Evolutionary conservation across 2,113 vertebrate genomes (phyloP), one percentile per base, ranked within the genome.

Genomic region (Kryptolebias marmoratus): DNA sequence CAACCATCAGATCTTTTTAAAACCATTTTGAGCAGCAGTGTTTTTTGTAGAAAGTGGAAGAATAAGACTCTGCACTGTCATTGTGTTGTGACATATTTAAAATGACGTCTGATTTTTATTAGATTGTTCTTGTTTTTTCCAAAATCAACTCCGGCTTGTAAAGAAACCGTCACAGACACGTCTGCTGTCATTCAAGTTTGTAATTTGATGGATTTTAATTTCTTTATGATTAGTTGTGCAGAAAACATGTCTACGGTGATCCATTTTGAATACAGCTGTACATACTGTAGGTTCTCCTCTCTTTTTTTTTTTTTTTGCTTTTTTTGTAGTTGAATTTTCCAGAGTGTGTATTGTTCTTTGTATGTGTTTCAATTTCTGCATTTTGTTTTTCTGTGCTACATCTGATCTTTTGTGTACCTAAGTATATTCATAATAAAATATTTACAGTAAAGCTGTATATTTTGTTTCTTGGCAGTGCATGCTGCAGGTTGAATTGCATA

Each of bases 401-500:
- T 81, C 74, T 87, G 70, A 79, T 73, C 73, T 83, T 63, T 79
- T 83, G 76, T 89, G 80, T 86, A 71, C 83, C 82, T 90, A 78
- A 85, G 64, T 77, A 83, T 88, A 85, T 90, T 90, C 84, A 71
- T 88, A 86, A 92, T 91, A 89, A 91, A 88, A 82, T 88, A 90
- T 91, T 90, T 90, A 87, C 84, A 86, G 36, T 87, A 73, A 81
- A 75, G 68, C 30, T 18, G 10, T 75, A 39, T 57, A 27, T 36
- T 36, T 61, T 71, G 7, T 66, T 62, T 75, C 70, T 31, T 13
- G 9, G 8, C 9, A 10, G 39, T 42, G 39, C 32, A 36, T 31
- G 11, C 45, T 39, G 45, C 31, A 45, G 42, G 4, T 55, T 54
- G 18, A 30, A 27, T 16, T 45, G 1, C 16, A 64, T 3, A 11